A percentile compares a stretch with the other conserved stretches of the same genome.
Conservation (phyloP, 2,797 vertebrate species). For the Mus spretus region DNA sequence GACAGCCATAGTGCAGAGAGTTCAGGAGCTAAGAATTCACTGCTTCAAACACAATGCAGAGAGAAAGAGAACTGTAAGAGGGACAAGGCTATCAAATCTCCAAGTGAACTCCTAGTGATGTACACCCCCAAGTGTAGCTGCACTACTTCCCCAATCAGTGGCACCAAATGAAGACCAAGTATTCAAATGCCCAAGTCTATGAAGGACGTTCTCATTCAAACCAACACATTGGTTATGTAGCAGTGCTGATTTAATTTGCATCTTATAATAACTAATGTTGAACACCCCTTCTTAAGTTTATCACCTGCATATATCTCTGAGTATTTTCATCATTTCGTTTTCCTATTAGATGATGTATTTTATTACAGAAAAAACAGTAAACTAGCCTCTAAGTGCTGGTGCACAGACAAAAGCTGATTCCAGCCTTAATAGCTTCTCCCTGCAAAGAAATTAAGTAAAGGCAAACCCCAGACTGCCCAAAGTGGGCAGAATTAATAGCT, state of each 20-base stretch:
- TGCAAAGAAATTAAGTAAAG: background rate
- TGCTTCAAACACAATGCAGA: background rate
- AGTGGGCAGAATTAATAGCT: background rate
- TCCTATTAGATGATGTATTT: background rate
- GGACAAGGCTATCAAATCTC: no score
- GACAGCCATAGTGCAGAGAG: rapidly evolving
- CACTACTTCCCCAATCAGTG: no score
- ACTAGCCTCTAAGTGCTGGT: background rate
- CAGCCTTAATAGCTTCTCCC: no score
- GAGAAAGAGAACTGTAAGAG: no score
- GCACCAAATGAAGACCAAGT: background rate
- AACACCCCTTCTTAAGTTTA: background rate
- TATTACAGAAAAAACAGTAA: background rate
- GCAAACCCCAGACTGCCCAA: background rate
- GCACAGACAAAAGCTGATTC: background rate
- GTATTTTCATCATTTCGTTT: constrained; percentile 36
- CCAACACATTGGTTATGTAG: no score
- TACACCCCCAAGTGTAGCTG: background rate
- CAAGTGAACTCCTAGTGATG: no score
- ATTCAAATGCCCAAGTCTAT: background rate
- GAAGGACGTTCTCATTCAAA: background rate
- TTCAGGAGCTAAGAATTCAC: background rate
- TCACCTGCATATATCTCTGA: background rate
- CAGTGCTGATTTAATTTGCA: background rate
- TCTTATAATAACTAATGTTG: constrained; percentile 15